These are phyloP conservation scores for Emydoidea blandingii DNA, from an alignment of 2,797 vertebrate species.

Conservation along the genomic window DNA sequence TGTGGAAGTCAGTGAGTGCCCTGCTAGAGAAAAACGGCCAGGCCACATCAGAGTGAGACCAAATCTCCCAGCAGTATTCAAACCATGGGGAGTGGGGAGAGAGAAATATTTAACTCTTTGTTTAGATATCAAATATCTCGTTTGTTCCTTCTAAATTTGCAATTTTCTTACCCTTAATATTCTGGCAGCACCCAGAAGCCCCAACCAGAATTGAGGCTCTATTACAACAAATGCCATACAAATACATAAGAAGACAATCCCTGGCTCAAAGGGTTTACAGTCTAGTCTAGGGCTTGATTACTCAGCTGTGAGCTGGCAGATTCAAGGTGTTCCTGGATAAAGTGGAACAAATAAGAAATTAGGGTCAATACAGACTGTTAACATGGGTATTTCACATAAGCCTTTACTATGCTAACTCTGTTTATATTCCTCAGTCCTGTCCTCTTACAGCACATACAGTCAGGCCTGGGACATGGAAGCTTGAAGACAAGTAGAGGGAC, in stretches of 20 bases:
- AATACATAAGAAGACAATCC: not conserved
- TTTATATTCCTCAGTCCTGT: not conserved
- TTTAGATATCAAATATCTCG: not conserved
- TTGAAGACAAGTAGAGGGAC: not conserved
- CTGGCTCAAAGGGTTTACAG: not conserved
- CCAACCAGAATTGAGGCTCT: not conserved
- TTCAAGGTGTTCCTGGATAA: not conserved
- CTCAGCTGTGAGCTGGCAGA: not conserved
- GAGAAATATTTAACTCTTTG: not conserved
- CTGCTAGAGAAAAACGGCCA: not conserved
- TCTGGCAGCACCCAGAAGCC: not conserved
- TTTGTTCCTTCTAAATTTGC: not conserved
- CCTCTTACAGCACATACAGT: fast-evolving
- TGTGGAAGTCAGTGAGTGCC: not conserved
- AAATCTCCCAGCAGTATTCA: not conserved
- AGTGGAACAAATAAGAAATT: not conserved
- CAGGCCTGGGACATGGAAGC: not conserved
- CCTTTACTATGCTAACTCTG: not conserved
- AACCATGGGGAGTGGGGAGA: not conserved
- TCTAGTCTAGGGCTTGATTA: not conserved
- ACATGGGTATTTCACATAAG: not conserved
- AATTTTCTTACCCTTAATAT: not conserved
- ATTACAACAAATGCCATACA: not conserved
- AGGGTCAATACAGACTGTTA: not conserved
- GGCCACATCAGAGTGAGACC: not conserved